Conservation (phyloP, 1,140 invertebrate species). For the Temnothorax curvispinosus region DNA sequence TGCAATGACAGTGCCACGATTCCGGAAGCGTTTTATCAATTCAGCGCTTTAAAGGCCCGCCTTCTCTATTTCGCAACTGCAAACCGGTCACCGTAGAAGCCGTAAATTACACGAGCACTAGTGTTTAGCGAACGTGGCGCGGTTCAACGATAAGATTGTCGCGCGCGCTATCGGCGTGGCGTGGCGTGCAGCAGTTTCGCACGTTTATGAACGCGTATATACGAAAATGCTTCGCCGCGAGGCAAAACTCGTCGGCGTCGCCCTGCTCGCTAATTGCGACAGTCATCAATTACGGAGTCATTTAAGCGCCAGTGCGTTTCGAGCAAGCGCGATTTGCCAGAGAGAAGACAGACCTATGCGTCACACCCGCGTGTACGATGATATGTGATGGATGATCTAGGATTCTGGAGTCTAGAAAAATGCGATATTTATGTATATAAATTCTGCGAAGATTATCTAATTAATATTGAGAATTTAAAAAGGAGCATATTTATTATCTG, state of each 20-base stretch:
- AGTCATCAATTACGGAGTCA: slow-evolving; percentile 59
- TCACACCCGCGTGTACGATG: neutral
- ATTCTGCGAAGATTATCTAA: neutral
- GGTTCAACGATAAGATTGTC: slow-evolving; percentile 39
- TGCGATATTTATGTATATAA: neutral
- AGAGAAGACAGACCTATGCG: neutral
- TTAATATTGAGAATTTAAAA: neutral
- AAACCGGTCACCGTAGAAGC: neutral
- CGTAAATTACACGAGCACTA: neutral
- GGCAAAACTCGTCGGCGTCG: neutral
- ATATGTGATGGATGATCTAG: neutral
- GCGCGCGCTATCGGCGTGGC: neutral
- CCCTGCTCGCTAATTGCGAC: slow-evolving; percentile 55
- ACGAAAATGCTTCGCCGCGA: slow-evolving; percentile 26
- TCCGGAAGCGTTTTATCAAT: slow-evolving; percentile 27
- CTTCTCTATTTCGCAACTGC: neutral
- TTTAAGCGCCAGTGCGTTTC: slow-evolving; percentile 51
- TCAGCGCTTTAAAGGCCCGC: neutral
- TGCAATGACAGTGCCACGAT: neutral
- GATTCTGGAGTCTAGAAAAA: neutral
- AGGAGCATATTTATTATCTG: neutral
- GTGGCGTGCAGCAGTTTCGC: neutral
- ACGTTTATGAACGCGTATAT: neutral
- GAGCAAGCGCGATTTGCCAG: slow-evolving; percentile 23
- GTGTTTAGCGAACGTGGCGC: neutral